Base-by-base conservation (phyloP, 2,113 vertebrate species). In the Vanacampus margaritifer region DNA sequence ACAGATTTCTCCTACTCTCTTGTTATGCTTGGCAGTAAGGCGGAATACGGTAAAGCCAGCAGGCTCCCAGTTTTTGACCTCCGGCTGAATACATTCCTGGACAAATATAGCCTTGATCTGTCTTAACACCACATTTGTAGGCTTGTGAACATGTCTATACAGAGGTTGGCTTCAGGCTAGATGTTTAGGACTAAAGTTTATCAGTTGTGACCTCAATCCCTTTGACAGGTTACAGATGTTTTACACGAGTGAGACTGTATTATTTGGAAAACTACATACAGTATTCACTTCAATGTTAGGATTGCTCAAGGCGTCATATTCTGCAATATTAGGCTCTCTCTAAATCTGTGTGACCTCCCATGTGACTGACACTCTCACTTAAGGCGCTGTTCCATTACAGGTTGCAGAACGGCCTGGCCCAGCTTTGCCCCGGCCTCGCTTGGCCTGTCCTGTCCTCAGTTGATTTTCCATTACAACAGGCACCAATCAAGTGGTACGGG, bases 1-100 rank as follows among this genome's bases (percentile, higher is more conserved):
- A 87, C 82, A 80, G 76, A 81, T 81, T 84, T 79, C 76, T 79
- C 81, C 79, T 79, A 81, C 82, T 77, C 72, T 75, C 73, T n/a
- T 76, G 63, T 80, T 54, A 45, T 58, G 69, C 73, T 80, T 71
- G 66, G 81, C 72, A 77, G 72, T 48, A 13, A 58, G 45, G 26
- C 74, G 64, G 45, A 74, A 79, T 84, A 82, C 57, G 80, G 67
- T 76, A 68, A 86, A 86, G 59, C 63, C 80, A 80, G 79, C 68
- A 71, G 62, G 74, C 74, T 73, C 43, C 68, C 0, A 6, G 65
- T 68, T 77, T 77, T 63, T 73, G 68, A 83, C 79, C 65, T 68
- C 35, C n/a, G 76, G 68, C 58, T n/a, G 28, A 79, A 82, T 76
- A 66, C 68, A 77, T 83, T 86, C 78, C 64, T 79, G 75, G 60